These are phyloP conservation scores for Drosophila jambulina DNA, from an alignment of 1,140 invertebrate species.

Conservation along the genomic window DNA sequence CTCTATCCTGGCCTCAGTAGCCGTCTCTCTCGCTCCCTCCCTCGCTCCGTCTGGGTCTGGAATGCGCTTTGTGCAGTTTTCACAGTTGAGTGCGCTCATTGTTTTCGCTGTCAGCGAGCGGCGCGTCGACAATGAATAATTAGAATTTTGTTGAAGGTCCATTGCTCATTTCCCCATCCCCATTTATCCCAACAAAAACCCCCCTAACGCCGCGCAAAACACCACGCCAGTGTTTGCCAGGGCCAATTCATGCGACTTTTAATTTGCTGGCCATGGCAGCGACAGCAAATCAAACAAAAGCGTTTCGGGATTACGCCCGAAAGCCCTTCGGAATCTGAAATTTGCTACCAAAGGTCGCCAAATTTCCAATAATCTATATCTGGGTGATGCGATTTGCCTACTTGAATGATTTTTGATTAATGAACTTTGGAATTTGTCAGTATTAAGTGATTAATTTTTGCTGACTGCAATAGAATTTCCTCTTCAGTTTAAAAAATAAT, in stretches of 20 bases:
- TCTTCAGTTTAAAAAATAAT: not conserved
- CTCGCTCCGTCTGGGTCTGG: conserved; percentile 41
- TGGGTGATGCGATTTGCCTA: not conserved
- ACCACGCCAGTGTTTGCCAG: conserved; percentile 32
- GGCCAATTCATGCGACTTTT: conserved; percentile 56
- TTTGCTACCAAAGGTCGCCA: not conserved
- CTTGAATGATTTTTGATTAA: not conserved
- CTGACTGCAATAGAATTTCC: not conserved
- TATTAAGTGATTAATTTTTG: not conserved
- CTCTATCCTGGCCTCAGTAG: not conserved
- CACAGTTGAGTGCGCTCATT: conserved; percentile 76
- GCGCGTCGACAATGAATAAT: conserved; percentile 79
- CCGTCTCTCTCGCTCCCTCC: not conserved
- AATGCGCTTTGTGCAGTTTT: conserved; percentile 81
- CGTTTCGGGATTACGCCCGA: conserved; percentile 13
- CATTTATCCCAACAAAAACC: not conserved
- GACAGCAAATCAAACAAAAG: conserved; percentile 42
- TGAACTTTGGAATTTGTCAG: not conserved
- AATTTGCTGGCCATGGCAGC: conserved; percentile 35
- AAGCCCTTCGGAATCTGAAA: conserved; percentile 13
- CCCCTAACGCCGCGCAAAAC: not conserved
- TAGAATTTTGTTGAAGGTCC: conserved; percentile 72
- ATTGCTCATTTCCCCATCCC: conserved; percentile 44
- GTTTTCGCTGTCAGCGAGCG: conserved; percentile 77
- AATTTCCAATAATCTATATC: conserved; percentile 30